Evolutionary conservation across 2,113 vertebrate species (phyloP), one percentile per base, ranked within the genome.

Genomic region (Dipodomys merriami): DNA sequence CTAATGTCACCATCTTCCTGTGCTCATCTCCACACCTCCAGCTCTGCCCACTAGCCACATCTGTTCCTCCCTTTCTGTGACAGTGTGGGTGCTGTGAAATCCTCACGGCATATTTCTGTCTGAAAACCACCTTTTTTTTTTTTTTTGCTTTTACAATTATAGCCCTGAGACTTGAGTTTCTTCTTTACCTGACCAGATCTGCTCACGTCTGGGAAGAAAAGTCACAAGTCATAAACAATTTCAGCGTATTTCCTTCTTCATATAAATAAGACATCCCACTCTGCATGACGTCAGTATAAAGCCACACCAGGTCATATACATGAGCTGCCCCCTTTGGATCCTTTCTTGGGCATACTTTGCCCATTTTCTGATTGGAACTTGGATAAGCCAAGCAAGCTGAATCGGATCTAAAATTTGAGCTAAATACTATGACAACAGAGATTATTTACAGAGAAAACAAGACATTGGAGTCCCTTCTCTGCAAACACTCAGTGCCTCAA

Each of bases 1-100:
- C 86, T 89, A 92, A 73, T 44, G 39, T 22, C 85, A 30, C 95
- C 93, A 65, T 93, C 96, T 97, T 84, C 95, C 2, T 73, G 69
- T 87, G 53, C 35, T 60, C 29, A 2, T 22, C 25, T 23, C 27
- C 44, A n/a, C 25, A 3, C 27, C 73, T 13, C 64, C 11, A 2
- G 20, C 49, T 72, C 91, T n/a, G 15, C 84, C 96, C 95, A 72
- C 44, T 18, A 85, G 69, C 78, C 86, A 6, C 79, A 60, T 35
- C 82, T 96, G 82, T 19, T 95, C 72, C 65, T 80, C 71, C 49
- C 4, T 91, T 60, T 25, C 53, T 19, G 10, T 23, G n/a, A 46
- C 69, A 35, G 2, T 57, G 86, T 72, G 60, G 91, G 91, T 39
- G 71, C 95, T 88, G 72, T 60, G 35, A 88, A 96, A 91, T 57